Conservation (phyloP, 2,888 invertebrate species). For the Eupithecia inturbata region DNA sequence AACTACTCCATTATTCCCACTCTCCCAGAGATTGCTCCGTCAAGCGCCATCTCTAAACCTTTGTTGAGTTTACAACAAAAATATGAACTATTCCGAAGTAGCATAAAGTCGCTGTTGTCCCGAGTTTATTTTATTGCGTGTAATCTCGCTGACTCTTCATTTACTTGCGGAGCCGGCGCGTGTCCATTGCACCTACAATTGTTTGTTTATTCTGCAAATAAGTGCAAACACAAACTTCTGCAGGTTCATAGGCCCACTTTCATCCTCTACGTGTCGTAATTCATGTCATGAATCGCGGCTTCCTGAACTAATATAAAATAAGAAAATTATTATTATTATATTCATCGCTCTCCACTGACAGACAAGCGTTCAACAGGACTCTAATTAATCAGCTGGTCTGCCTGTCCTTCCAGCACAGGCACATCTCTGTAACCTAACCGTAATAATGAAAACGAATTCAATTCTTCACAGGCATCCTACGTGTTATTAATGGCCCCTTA, state of each 20-base stretch:
- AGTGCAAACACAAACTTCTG: not conserved
- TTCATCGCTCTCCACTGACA: no score
- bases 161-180: constrained; percentile 28
- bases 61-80: constrained; percentile 37
- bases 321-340: no score
- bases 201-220: not conserved
- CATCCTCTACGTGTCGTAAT: not conserved
- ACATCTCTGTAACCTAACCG: not conserved
- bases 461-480: not conserved
- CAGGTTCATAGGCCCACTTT: not conserved
- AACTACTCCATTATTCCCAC: constrained; percentile 30
- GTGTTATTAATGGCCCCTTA: not conserved
- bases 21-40: constrained; percentile 32
- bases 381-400: no score
- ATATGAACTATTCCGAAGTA: constrained; percentile 36
- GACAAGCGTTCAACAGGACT: no score
- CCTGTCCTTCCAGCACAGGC: no score
- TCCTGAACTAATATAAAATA: not conserved
- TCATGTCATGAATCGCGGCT: not conserved
- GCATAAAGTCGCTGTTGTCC: constrained; percentile 31
- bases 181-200: constrained; percentile 16
- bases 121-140: constrained; percentile 43
- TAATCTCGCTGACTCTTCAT: constrained; percentile 42
- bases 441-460: not conserved
- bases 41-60: constrained; percentile 31